A percentile compares a stretch with the other conserved stretches of the same genome.
phyloP scores from a whole-genome alignment of 2,888 invertebrate species.

The Phengaris arion region DNA sequence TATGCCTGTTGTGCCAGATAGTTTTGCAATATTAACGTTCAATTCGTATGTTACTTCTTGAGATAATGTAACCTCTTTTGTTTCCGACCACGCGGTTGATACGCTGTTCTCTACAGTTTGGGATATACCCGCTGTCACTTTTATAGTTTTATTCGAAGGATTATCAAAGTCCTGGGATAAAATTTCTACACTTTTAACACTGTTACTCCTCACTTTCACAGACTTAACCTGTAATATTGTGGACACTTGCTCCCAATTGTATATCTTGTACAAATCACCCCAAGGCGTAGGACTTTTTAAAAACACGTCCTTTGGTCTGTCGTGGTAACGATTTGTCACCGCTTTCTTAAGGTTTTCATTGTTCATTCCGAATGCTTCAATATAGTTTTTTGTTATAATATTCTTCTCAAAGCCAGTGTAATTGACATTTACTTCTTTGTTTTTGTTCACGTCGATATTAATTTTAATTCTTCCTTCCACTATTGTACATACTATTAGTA shows the following conservation, averaged over 20 bases:
- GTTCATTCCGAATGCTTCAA: constrained; percentile 51
- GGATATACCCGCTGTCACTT: constrained; percentile 62
- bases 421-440: constrained; percentile 29
- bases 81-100: constrained; percentile 56
- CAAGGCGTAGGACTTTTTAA: constrained; percentile 64
- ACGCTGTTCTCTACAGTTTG: constrained; percentile 61
- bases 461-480: constrained; percentile 13
- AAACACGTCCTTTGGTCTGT: constrained; percentile 50
- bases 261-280: constrained; percentile 60
- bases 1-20: constrained; percentile 52
- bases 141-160: constrained; percentile 52
- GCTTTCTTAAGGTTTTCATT: constrained; percentile 48
- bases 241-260: constrained; percentile 58
- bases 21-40: constrained; percentile 55
- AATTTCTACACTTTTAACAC: constrained; percentile 50
- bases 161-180: constrained; percentile 61
- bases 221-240: constrained; percentile 48
- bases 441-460: background rate
- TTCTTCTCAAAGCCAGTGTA: constrained; percentile 51
- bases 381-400: constrained; percentile 49
- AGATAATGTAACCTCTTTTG: constrained; percentile 50
- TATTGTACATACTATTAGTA: constrained; percentile 9
- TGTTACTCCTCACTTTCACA: constrained; percentile 43
- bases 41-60: constrained; percentile 59
- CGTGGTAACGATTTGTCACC: constrained; percentile 49